Evolutionary conservation across 1,140 invertebrate genomes (phyloP).

Genomic region (Gryon sp.): DNA sequence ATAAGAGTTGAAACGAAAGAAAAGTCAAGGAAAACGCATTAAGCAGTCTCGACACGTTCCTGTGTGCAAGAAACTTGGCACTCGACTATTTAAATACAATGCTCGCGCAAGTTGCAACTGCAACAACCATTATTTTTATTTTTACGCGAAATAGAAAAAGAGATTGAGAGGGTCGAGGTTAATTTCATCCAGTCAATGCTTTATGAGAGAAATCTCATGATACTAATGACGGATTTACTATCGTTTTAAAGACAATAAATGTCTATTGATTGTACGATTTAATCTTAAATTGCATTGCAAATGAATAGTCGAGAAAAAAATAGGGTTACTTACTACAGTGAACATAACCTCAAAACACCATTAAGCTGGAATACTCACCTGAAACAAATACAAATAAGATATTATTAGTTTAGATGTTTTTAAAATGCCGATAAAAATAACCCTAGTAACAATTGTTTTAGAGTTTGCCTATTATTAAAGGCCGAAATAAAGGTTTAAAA

Average conservation of each 20-base stretch:
- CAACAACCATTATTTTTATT: conserved; percentile 28
- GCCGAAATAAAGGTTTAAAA: too few species aligned
- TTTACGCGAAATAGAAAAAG: conserved; percentile 19
- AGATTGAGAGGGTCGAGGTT: conserved; percentile 61
- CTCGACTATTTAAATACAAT: conserved; percentile 71
- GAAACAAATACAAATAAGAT: too few species aligned
- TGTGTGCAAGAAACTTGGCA: conserved; percentile 22
- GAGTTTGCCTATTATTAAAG: too few species aligned
- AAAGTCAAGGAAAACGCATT: conserved; percentile 48
- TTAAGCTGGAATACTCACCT: too few species aligned
- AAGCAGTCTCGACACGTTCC: conserved; percentile 30
- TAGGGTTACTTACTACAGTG: too few species aligned
- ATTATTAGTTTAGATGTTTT: too few species aligned
- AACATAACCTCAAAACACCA: too few species aligned
- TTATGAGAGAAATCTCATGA: conserved; percentile 10
- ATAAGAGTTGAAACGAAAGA: conserved; percentile 20
- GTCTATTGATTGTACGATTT: too few species aligned
- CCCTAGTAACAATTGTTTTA: too few species aligned
- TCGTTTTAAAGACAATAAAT: conserved; percentile 7
- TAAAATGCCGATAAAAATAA: too few species aligned
- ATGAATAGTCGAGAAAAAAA: too few species aligned
- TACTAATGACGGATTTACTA: conserved; percentile 9
- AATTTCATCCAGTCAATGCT: conserved; percentile 29
- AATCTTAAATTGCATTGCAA: too few species aligned
- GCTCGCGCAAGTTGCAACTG: conserved; percentile 43